Conservation (phyloP, 2,113 vertebrate species). For the Arvicanthis niloticus region DNA sequence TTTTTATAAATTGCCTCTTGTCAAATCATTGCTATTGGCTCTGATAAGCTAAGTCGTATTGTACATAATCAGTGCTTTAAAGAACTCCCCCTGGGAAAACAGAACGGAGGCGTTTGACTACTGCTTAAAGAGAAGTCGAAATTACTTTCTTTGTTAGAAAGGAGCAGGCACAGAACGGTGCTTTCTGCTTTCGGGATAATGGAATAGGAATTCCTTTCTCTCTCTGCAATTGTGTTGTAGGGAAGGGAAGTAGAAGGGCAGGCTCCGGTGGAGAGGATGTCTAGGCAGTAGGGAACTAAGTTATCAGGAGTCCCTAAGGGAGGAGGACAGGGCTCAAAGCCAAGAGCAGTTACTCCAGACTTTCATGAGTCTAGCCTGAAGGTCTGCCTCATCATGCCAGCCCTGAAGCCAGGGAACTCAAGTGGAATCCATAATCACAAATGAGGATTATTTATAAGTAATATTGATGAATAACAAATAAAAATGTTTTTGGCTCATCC, state of each 20-base stretch:
- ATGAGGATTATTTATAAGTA: conserved; percentile 37
- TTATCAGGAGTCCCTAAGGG: background rate
- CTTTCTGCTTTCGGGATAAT: conserved; percentile 46
- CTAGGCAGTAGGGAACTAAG: background rate
- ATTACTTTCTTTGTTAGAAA: conserved; percentile 69
- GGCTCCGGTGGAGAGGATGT: background rate
- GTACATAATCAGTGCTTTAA: conserved; percentile 62
- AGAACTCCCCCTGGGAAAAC: conserved; percentile 61
- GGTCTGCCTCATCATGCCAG: background rate
- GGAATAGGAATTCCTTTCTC: conserved; percentile 1
- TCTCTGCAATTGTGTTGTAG: conserved; percentile 36
- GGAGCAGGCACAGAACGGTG: conserved; percentile 26
- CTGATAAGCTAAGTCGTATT: conserved; percentile 54
- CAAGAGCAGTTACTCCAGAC: background rate
- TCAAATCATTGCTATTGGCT: conserved; percentile 32
- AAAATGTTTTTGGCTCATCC: background rate
- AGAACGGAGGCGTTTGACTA: conserved; percentile 48
- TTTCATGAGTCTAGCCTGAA: background rate
- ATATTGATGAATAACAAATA: conserved; percentile 15
- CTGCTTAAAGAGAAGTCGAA: conserved; percentile 66
- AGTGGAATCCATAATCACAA: conserved; percentile 29
- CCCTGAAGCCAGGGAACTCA: background rate
- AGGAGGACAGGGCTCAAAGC: background rate
- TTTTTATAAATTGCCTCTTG: conserved; percentile 64
- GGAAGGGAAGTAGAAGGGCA: conserved; percentile 37